Percentiles rank a stretch among this genome's conserved stretches.
Conservation (phyloP, 2,888 invertebrate species). For the Hyposoter dolosus region DNA sequence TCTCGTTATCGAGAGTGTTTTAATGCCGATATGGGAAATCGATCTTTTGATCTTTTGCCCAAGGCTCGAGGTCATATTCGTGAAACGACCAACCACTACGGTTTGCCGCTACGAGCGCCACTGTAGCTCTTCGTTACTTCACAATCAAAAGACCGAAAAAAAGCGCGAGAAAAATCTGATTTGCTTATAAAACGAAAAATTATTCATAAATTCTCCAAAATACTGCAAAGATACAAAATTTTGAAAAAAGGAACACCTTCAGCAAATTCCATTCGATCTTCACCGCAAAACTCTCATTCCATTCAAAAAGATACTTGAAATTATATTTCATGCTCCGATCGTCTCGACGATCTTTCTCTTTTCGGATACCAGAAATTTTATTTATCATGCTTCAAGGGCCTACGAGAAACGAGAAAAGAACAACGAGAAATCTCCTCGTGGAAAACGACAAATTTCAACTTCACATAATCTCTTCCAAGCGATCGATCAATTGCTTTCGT, state of each 20-base stretch:
- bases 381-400: not conserved
- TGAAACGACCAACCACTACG: not conserved
- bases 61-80: constrained; percentile 15
- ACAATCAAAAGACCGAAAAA: not conserved
- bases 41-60: constrained; percentile 55
- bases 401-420: not conserved
- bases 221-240: not conserved
- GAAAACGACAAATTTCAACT: not conserved
- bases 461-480: not conserved
- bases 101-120: constrained; percentile 49
- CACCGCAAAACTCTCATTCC: not conserved
- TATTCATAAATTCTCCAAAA: not conserved
- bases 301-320: not conserved
- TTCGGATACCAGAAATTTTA: not conserved
- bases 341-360: not conserved
- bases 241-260: not conserved
- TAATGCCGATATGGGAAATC: constrained; percentile 32
- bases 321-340: not conserved
- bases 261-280: not conserved
- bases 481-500: no score
- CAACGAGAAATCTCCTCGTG: not conserved
- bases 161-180: not conserved
- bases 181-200: not conserved
- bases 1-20: constrained; percentile 15
- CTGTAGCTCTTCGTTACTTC: constrained; percentile 2